These are phyloP conservation scores for Saguinus imperator DNA, from an alignment of 2,113 vertebrate genomes.

Conservation along the genomic window DNA sequence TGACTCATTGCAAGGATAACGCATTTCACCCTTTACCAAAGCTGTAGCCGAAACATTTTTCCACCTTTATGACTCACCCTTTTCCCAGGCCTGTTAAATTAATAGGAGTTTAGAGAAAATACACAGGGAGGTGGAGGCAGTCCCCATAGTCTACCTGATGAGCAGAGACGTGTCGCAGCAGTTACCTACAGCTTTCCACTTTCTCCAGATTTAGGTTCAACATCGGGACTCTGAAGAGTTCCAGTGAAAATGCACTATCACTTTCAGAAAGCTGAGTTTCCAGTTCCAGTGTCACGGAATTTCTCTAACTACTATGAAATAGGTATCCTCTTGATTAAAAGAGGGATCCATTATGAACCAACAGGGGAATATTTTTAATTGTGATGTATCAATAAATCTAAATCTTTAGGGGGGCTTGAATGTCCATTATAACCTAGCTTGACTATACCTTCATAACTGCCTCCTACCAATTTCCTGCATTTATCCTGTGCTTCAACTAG, in stretches of 20 bases:
- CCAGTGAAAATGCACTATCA: background rate
- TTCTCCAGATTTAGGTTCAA: background rate
- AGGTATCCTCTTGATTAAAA: background rate
- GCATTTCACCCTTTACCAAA: slow-evolving; percentile 64
- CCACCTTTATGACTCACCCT: slow-evolving; percentile 64
- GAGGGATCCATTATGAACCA: background rate
- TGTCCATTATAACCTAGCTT: background rate
- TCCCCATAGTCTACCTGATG: background rate
- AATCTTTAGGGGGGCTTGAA: background rate
- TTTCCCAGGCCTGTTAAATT: slow-evolving; percentile 64
- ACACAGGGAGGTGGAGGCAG: background rate
- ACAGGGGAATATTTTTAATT: background rate
- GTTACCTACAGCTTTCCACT: background rate
- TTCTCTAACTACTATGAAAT: background rate
- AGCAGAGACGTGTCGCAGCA: background rate
- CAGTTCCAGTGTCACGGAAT: background rate
- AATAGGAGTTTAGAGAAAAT: slow-evolving; percentile 47
- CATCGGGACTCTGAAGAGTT: background rate
- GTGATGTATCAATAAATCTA: background rate
- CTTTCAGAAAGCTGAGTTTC: slow-evolving; percentile 12
- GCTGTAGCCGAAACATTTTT: slow-evolving; percentile 61
- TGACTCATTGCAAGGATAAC: slow-evolving; percentile 65
- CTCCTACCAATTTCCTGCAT: background rate
- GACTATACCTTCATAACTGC: background rate
- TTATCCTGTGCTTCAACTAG: background rate